Evolutionary conservation across 1,140 invertebrate species (phyloP), one percentile per base, ranked within the genome.

Genomic region (Diuraphis noxia): DNA sequence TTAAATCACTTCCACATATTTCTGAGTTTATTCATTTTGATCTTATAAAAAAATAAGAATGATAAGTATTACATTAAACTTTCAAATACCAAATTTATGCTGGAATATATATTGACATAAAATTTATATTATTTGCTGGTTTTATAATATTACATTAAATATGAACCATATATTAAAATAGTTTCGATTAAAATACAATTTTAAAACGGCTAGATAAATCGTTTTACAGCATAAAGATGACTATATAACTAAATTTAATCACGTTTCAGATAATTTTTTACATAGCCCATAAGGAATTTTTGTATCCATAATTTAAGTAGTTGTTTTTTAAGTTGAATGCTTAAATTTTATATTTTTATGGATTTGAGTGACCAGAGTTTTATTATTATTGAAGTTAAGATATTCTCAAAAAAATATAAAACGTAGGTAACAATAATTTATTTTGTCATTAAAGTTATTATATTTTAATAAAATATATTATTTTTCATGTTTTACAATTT

Each of bases 211-310:
- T 72, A 72, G 56, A 72, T 72, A n/a, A 72, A 72, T 72, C 30
- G 56, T 72, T 72, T 72, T 72, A n/a, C 56, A n/a, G 10, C 30
- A 72, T 72, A 72, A 72, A 13, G 30, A 72, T 72, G 56, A 72
- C 56, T 72, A 72, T n/a, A 72, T 72, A 72, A 72, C n/a, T 72
- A 13, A 72, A 72, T 72, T 72, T 72, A n/a, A 72, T 72, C 56
- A 72, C n/a, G 56, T 72, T 72, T 72, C 56, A n/a, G 56, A 72
- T 72, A n/a, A 72, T 72, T 72, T 72, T 72, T 72, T n/a, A 72
- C 56, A 72, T 72, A 72, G 56, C 56, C 56, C 56, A 72, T 72
- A 72, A 72, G 56, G 56, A 72, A 72, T 72, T 72, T 72, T 72
- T 13, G 56, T 72, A 34, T n/a, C 13, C 56, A 72, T 72, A 72